Evolutionary conservation across 2,797 vertebrate genomes (phyloP), one percentile per base, ranked within the genome.

Genomic region (Falco biarmicus): DNA sequence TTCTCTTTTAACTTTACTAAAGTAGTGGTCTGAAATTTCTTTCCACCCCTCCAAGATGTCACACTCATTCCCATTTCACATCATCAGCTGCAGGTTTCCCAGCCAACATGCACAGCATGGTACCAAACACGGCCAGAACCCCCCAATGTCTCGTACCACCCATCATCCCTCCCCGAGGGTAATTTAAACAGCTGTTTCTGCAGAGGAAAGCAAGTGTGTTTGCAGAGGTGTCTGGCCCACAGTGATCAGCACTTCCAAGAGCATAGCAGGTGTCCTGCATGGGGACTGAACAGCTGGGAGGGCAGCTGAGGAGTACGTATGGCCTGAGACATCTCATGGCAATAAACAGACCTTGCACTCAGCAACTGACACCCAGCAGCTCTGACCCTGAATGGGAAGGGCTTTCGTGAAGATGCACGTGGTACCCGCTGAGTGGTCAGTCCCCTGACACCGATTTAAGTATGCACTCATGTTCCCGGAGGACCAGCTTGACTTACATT

Each of bases 31-130:
- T 54, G 54, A 69, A 83, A 71, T 51, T 39, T 24, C 7, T n/a
- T 95, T 83, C 61, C 39, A n/a, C 10, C 9, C 59, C 17, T 73
- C 61, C 29, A n/a, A 54, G 53, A 7, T 61, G 61, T 53, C 20
- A 29, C 34, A 15, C 26, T 63, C 14, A 5, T 53, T 54, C 69
- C 37, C 37, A 45, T 0, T 0, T 50, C 48, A 25, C 39, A 34
- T 61, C 78, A 89, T 34, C 47, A 54, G 53, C 28, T 15, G 12
- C 51, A 75, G 34, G 54, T 60, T 91, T 91, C 77, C 68, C 63
- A 43, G 34, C n/a, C 0, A 0, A 66, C n/a, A 53, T 60, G 32
- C 26, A 37, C 1, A 2, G 15, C 2, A 0, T 15, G 45, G 68
- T 41, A 63, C n/a, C 60, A 89, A 80, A 90, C 39, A 60, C 0